Evolutionary conservation across 2,797 vertebrate species (phyloP), one percentile per base, ranked within the genome.

Genomic region (Pitangus sulphuratus): DNA sequence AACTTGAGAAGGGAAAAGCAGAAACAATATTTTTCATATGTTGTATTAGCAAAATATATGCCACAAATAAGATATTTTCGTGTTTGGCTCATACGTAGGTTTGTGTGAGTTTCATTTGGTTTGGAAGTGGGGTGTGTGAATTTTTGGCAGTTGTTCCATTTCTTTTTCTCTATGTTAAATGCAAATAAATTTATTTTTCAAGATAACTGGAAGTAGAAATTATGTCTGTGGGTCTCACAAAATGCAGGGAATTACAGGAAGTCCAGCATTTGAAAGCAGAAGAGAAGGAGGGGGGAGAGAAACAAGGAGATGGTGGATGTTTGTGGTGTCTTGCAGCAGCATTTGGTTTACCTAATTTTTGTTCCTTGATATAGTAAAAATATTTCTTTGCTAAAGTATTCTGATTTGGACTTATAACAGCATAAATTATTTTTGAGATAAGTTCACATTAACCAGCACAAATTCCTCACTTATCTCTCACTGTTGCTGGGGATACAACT

Each of bases 351-450:
- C 24, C 53, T 91, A 22, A 16, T 28, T 92, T 91, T 54, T 87
- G 14, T 58, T 92, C 54, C 42, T 88, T 77, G 13, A 15, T 85
- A 39, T 6, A 62, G 56, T 80, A 95, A 87, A 96, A 89, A 65
- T 62, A 33, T 60, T 95, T 82, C 65, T 51, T 87, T 86, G 64
- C 37, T 91, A 65, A 90, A 83, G 68, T 91, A 72, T 57, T 96
- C 79, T 40, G 53, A 53, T 86, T 71, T 87, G n/a, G 26, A 89
- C 72, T 96, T 95, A 89, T 89, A 94, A 87, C 56, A 61, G 3
- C n/a, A 44, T 65, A 40, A 78, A 87, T 70, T 80, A 80, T 68
- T 94, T 88, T 88, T 70, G 56, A 51, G 69, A 74, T 88, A 44
- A 72, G 4, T 74, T 94, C 69, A 89, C 91, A 84, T 96, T 66